Evolutionary conservation across 2,797 vertebrate genomes (phyloP), one percentile per base, ranked within the genome.

Genomic region (Danio aesculapii): DNA sequence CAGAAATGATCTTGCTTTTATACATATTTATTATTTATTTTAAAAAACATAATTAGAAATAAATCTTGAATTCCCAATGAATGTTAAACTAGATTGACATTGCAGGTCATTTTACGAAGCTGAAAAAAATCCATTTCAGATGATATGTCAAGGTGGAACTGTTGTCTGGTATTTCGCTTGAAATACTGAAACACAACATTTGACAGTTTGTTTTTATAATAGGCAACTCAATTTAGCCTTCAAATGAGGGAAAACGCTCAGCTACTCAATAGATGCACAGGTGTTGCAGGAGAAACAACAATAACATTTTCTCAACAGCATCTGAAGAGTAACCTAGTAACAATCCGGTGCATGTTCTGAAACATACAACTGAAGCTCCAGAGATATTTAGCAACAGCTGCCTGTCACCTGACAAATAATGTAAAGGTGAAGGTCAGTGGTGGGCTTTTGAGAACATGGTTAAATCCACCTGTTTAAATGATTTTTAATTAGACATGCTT

Each of bases 311-410:
- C 19, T 64, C 39, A 71, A 2, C 39, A 71, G 53, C 52, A 44
- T 44, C 52, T 9, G 39, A 57, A 55, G 41, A 57, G 69, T 71
- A 71, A 44, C 52, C 69, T 71, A 71, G 75, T 66, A 77, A 66
- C 17, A 46, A n/a, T 50, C 44, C 30, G 69, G 16, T 3, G 16
- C 39, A 30, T 30, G 30, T 43, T 5, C 49, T 68, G 14, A 58
- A 73, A 58, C 17, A 13, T 19, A 47, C 10, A 59, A 21, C 30
- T n/a, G 44, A 61, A 16, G 50, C 62, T 70, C 66, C 21, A 50
- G 44, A 69, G 44, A 61, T 61, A 19, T 59, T 47, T 69, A 59
- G 11, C 21, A 70, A 70, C 76, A 43, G 55, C 30, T 70, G 46
- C 43, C 7, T 59, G 47, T 70, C 21, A 59, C 63, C 63, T 58